A percentile compares a stretch with the other conserved stretches of the same genome.
phyloP scores from a whole-genome alignment of 2,888 invertebrate species.

The Euclidia mi region DNA sequence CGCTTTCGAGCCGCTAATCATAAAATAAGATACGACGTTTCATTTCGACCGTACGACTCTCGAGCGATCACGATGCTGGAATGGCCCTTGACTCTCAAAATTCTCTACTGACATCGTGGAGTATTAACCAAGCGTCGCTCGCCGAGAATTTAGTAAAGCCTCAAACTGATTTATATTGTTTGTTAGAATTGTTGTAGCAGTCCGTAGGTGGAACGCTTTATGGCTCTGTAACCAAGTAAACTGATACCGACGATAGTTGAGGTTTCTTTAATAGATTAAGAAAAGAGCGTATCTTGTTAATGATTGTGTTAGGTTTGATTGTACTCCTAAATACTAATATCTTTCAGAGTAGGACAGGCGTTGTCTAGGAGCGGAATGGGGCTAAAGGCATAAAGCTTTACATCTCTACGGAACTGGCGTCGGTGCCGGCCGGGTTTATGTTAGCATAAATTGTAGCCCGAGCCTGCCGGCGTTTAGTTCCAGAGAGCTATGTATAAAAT shows the following conservation, averaged over 20 bases:
- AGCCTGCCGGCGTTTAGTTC: conserved; percentile 68
- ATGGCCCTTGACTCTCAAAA: conserved; percentile 90
- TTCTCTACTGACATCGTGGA: conserved; percentile 85
- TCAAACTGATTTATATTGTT: conserved; percentile 74
- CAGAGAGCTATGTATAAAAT: conserved; percentile 70
- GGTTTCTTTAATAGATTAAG: conserved; percentile 12
- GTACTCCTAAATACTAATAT: conserved; percentile 62
- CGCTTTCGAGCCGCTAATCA: conserved; percentile 90
- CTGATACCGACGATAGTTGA: conserved; percentile 14
- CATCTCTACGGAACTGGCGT: conserved; percentile 58
- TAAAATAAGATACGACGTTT: conserved; percentile 91
- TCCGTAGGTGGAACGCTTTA: conserved; percentile 29
- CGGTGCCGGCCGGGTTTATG: conserved; percentile 68
- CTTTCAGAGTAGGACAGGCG: conserved; percentile 54
- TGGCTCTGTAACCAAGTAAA: conserved; percentile 31
- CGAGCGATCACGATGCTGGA: conserved; percentile 88
- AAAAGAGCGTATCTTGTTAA: conserved; percentile 61
- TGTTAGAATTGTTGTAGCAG: conserved; percentile 40
- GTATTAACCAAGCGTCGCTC: conserved; percentile 80
- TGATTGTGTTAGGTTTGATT: conserved; percentile 63
- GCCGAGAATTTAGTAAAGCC: conserved; percentile 75
- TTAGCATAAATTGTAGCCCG: conserved; percentile 76
- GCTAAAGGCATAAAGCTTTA: conserved; percentile 65
- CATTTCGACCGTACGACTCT: conserved; percentile 89
- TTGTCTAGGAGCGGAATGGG: conserved; percentile 57